Percentiles rank a stretch among this genome's conserved stretches.
Conservation (phyloP, 2,113 vertebrate genomes). For the Xenopus borealis region DNA sequence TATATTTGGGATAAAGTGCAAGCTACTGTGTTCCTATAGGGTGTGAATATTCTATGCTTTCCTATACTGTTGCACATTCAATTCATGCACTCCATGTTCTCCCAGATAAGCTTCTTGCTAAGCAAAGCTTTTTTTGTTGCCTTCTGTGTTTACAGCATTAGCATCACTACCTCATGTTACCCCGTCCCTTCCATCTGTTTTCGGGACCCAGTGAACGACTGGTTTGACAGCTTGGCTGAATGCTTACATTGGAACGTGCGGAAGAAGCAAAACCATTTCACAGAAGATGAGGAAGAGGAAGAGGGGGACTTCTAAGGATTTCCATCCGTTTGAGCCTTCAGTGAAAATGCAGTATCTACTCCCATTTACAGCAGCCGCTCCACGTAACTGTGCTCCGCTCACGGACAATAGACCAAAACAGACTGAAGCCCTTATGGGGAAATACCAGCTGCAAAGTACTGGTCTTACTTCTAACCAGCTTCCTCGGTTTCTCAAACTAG, state of each 20-base stretch:
- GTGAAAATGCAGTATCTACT: background rate
- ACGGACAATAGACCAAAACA: slow-evolving; percentile 31
- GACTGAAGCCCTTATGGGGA: slow-evolving; percentile 9
- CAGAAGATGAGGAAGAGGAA: slow-evolving; percentile 58
- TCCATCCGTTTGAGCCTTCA: background rate
- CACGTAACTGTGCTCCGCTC: background rate
- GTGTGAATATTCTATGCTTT: too few species aligned
- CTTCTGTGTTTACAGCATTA: slow-evolving; percentile 62
- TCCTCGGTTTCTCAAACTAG: slow-evolving; percentile 33
- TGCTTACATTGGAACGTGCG: slow-evolving; percentile 82
- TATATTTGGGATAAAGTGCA: too few species aligned
- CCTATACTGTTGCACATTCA: too few species aligned
- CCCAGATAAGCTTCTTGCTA: too few species aligned
- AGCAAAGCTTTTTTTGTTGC: background rate
- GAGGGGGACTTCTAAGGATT: slow-evolving; percentile 39
- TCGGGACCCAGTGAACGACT: slow-evolving; percentile 75
- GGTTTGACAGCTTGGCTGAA: slow-evolving; percentile 79
- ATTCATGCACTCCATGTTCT: too few species aligned
- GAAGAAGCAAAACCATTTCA: slow-evolving; percentile 75
- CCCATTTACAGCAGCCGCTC: background rate
- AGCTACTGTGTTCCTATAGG: too few species aligned
- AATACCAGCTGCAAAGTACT: slow-evolving; percentile 25
- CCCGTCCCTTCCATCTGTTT: slow-evolving; percentile 80
- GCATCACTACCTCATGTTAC: slow-evolving; percentile 83
- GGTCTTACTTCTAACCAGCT: slow-evolving; percentile 33